These are phyloP conservation scores for Melanostoma scalare DNA, from an alignment of 2,888 invertebrate genomes.

Conservation along the genomic window DNA sequence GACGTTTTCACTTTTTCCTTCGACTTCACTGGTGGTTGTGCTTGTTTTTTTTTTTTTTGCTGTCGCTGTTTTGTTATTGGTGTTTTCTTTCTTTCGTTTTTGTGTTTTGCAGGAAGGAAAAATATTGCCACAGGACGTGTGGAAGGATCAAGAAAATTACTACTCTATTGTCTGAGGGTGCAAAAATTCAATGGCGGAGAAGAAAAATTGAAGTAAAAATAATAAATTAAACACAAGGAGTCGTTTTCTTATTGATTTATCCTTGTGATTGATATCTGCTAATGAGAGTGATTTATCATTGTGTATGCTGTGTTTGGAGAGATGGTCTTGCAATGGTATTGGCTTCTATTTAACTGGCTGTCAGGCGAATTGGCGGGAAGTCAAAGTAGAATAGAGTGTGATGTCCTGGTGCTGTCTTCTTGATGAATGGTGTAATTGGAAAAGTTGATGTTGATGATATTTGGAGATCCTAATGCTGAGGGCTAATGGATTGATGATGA, in stretches of 20 bases:
- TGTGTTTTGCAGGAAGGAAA: constrained; percentile 29
- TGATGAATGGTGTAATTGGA: constrained; percentile 72
- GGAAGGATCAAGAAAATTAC: constrained; percentile 68
- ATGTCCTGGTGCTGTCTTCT: constrained; percentile 64
- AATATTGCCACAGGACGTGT: constrained; percentile 62
- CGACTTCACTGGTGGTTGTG: constrained; percentile 16
- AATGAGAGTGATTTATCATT: constrained; percentile 72
- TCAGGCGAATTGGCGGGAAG: constrained; percentile 49
- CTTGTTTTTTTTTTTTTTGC: constrained; percentile 14
- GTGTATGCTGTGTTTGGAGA: constrained; percentile 19
- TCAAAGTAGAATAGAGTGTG: constrained; percentile 54
- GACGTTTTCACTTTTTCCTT: constrained; percentile 69
- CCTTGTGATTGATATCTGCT: constrained; percentile 73
- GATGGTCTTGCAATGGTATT: constrained; percentile 41
- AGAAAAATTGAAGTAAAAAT: constrained; percentile 71
- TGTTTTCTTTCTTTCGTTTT: constrained; percentile 1
- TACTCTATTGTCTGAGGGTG: constrained; percentile 67
- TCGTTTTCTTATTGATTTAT: constrained; percentile 73
- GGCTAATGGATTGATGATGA: constrained; percentile 62
- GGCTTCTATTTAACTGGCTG: constrained; percentile 58
- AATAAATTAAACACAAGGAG: constrained; percentile 72
- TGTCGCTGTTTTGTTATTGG: too few relatives aligned
- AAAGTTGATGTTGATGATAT: constrained; percentile 69
- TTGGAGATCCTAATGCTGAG: constrained; percentile 34
- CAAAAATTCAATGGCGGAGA: constrained; percentile 62